A percentile compares a stretch with the other conserved stretches of the same genome.
phyloP scores from a whole-genome alignment of 2,797 vertebrate genomes.

The Odontamblyopus lacepedii region DNA sequence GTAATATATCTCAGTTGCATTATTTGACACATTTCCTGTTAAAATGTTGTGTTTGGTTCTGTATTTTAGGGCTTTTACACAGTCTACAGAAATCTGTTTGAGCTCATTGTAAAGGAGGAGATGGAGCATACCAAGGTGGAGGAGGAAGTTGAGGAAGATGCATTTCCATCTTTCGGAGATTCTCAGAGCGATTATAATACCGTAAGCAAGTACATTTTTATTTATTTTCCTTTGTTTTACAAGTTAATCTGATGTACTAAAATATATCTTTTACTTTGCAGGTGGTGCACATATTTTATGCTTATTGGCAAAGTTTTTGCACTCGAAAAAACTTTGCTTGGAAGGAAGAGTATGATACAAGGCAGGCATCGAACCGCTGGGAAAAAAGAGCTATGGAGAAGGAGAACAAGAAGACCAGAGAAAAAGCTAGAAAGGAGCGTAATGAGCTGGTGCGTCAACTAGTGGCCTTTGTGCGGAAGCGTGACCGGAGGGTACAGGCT shows the following conservation, averaged over 20 bases:
- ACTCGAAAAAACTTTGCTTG: slow-evolving; percentile 92
- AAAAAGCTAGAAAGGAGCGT: slow-evolving; percentile 91
- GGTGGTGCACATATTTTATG: slow-evolving; percentile 95
- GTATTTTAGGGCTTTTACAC: slow-evolving; percentile 87
- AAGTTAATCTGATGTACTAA: not conserved
- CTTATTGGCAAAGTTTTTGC: slow-evolving; percentile 97
- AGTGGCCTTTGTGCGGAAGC: slow-evolving; percentile 92
- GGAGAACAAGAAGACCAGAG: slow-evolving; percentile 93
- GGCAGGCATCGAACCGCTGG: slow-evolving; percentile 95
- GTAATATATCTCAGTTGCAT: not conserved
- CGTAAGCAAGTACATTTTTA: slow-evolving; percentile 68
- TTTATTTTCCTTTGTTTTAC: not conserved
- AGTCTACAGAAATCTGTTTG: slow-evolving; percentile 90
- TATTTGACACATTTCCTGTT: not conserved
- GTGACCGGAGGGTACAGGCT: slow-evolving; percentile 91
- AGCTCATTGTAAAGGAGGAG: slow-evolving; percentile 90
- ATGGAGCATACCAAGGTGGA: slow-evolving; percentile 81
- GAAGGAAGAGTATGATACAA: slow-evolving; percentile 95
- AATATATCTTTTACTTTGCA: slow-evolving; percentile 45
- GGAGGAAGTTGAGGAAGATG: slow-evolving; percentile 72
- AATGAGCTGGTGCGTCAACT: slow-evolving; percentile 91
- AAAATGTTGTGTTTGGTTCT: not conserved
- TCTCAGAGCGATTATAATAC: slow-evolving; percentile 92
- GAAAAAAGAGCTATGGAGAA: slow-evolving; percentile 99
- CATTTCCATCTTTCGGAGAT: slow-evolving; percentile 89